Percentiles rank a stretch among this genome's conserved stretches.
These are phyloP conservation scores for Coilia nasus DNA, from an alignment of 2,797 vertebrate genomes.

Conservation along the genomic window DNA sequence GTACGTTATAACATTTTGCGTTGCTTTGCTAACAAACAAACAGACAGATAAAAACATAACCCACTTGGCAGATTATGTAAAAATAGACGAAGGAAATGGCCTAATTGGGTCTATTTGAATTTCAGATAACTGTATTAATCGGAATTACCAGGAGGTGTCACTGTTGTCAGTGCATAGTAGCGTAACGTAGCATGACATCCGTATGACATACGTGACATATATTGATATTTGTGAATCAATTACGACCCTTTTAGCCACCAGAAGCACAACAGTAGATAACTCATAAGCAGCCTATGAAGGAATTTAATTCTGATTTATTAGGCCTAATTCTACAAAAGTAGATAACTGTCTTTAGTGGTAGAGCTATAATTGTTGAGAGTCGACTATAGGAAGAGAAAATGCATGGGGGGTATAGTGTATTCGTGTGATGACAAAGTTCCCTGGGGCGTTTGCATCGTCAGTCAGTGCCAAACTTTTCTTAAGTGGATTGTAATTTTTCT, in stretches of 20 bases:
- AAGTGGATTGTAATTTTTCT: background rate
- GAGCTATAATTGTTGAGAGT: no score
- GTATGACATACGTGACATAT: background rate
- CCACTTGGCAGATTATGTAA: no score
- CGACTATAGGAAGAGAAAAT: background rate
- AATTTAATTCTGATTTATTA: background rate
- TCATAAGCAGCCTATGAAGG: background rate
- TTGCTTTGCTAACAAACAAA: no score
- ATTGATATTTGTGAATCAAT: background rate
- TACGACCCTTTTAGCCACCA: background rate
- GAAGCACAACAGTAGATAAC: background rate
- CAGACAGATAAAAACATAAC: no score
- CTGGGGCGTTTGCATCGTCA: background rate
- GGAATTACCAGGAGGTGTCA: background rate
- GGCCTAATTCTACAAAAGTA: no score
- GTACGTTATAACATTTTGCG: no score
- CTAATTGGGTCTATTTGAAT: no score
- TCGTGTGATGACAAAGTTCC: background rate
- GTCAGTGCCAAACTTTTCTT: background rate
- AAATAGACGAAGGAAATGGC: no score
- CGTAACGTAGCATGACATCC: background rate
- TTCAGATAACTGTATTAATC: background rate
- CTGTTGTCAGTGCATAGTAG: background rate
- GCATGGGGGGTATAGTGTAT: background rate
- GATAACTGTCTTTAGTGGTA: no score